Evolutionary conservation across 2,888 invertebrate species (phyloP), one percentile per base, ranked within the genome.

Genomic region (Acanthosepion lycidas): DNA sequence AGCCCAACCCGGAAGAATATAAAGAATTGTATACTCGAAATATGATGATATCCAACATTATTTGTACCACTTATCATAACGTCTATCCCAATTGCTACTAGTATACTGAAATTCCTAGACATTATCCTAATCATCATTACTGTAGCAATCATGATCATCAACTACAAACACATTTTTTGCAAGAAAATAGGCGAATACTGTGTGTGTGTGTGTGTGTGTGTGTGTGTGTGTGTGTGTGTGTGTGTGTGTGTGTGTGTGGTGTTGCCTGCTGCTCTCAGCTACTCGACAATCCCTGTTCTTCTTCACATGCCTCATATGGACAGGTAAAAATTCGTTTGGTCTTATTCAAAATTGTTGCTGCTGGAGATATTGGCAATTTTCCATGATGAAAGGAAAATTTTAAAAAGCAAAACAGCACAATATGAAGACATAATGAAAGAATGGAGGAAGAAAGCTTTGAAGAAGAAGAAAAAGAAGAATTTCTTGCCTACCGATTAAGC

Each of bases 361-460:
- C 33, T 78, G 78, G n/a, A n/a, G 51, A 26, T 42, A 59, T 94
- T 53, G 59, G 42, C 94, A 53, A 6, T 28, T 55, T 64, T n/a
- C 55, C 64, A 94, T 26, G 48, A 48, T 6, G 28, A 78, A 53
- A 94, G 78, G 49, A 92, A 42, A 23, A 94, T 23, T 78, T 9
- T 12, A 33, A 78, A 15, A n/a, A n/a, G 9, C 1, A 33, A 33
- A 78, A 78, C 12, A 12, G n/a, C n/a, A 78, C 78, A n/a, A n/a
- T 23, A 49, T 55, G 92, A 28, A 94, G 92, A 94, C 59, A 94
- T 51, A 91, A 48, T 53, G 49, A 55, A 95, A 49, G 92, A 93
- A 94, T 59, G 64, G 78, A 93, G 59, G 53, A 78, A 94, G 91
- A n/a, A 92, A 94, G n/a, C 33, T 33, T 20, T 28, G 26, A 92